Conservation (phyloP, 2,797 vertebrate species). For the Tapirus indicus region DNA sequence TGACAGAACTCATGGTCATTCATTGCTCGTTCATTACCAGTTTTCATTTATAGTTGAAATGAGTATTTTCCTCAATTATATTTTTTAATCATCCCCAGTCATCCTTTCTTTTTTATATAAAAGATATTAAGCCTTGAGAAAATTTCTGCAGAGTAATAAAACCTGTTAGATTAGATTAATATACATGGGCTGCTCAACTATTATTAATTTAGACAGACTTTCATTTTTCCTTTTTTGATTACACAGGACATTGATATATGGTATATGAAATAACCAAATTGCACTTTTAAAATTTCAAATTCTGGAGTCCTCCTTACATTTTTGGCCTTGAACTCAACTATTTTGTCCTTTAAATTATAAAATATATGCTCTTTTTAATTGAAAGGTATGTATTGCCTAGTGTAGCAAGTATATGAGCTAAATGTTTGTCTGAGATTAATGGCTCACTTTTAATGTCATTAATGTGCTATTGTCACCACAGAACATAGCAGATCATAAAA, state of each 20-base stretch:
- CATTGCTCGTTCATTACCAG: conserved; percentile 81
- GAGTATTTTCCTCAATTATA: conserved; percentile 83
- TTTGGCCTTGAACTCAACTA: not conserved
- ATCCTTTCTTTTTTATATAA: conserved; percentile 69
- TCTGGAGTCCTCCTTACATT: not conserved
- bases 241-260: conserved; percentile 71
- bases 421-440: not conserved
- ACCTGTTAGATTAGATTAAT: conserved; percentile 75
- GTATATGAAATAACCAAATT: conserved; percentile 70
- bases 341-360: conserved; percentile 61
- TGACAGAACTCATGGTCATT: conserved; percentile 74
- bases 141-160: conserved; percentile 82
- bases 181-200: conserved; percentile 57
- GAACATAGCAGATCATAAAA: not conserved
- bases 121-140: conserved; percentile 81
- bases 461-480: not conserved
- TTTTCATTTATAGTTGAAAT: conserved; percentile 84
- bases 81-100: conserved; percentile 85
- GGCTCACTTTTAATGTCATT: not conserved
- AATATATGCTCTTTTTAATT: not conserved
- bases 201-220: conserved; percentile 79
- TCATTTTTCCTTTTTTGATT: conserved; percentile 78
- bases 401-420: not conserved
- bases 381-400: not conserved
- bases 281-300: conserved; percentile 69